Evolutionary conservation across 2,888 invertebrate species (phyloP), one percentile per base, ranked within the genome.

Genomic region (Argyresthia goedartella): DNA sequence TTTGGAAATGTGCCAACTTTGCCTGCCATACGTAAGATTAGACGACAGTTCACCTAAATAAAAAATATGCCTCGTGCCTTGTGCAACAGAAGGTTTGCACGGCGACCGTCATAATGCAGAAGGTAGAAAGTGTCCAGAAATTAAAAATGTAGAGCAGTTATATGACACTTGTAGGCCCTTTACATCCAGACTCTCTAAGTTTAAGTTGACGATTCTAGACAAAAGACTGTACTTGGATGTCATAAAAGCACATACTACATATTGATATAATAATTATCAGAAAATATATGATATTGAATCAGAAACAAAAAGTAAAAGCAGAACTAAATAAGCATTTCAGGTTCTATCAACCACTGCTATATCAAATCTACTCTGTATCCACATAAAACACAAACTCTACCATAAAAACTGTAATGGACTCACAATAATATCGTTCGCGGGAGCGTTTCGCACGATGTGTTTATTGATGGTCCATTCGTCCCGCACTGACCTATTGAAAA

Each of bases 1-100:
- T 71, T 67, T 82, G 82, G 82, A 81, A 54, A 53, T 49, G 55
- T 54, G 76, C 82, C 82, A 82, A 69, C 61, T 56, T 63, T 59
- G 61, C 66, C 67, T 64, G 65, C 67, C 66, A 65, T 66, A 72
- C 65, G 67, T 62, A 25, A 46, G 39, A 34, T 51, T 51, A 48
- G 65, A 66, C 67, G 70, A 72, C 69, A 68, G 64, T 63, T 60
- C 57, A 49, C 41, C 49, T 49, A 49, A 39, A 41, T 36, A 36
- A 48, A 39, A 39, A 39, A 39, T 39, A 9, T n/a, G n/a, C n/a
- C 8, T 39, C 8, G 39, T 11, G 25, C 25, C 25, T 25, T 25
- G 25, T 25, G 25, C 25, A 25, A 25, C 6, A 25, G 25, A 25
- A 25, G 25, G 6, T 25, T 25, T 25, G 25, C 3, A 4, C 25